Evolutionary conservation across 1,140 invertebrate species (phyloP), one percentile per base, ranked within the genome.

Genomic region (Conus betulinus): DNA sequence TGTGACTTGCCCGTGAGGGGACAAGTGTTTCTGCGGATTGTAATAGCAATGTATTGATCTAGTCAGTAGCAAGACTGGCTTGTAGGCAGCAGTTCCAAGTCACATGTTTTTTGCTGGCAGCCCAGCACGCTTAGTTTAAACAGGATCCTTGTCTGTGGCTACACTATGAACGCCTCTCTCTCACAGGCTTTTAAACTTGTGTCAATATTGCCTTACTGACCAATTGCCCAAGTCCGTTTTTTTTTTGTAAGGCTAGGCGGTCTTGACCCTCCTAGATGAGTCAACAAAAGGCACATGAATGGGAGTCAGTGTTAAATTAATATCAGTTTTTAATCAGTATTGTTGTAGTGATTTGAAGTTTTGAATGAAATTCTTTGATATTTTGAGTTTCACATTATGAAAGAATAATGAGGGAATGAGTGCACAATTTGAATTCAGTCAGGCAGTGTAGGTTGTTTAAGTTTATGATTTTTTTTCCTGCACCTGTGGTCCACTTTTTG

Each of bases 181-280:
- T n/a, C 67, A 71, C 67, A 11, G n/a, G 11, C 76, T 78, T 78
- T 81, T 23, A 81, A 53, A 81, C 27, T 52, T 81, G 27, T 53
- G 79, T 81, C 79, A 81, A 81, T 81, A 81, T 81, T 81, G 51
- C 53, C 51, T 27, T 51, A 39, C 8, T 53, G 79, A 81, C 79
- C 79, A 53, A 81, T 8, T 81, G 51, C 76, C 4, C 67, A 52
- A 81, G 79, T 81, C 79, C 55, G 6, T 81, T 10, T 23, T 71
- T 71, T 63, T 63, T 63, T 11, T 63, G 60, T 71, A n/a, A 71
- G 20, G 67, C 67, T 17, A 6, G 20, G 67, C 67, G 7, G 67
- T 71, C 20, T 23, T 71, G 67, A 23, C 67, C 67, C 67, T 71
- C 11, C 39, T 39, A 39, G 39, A 39, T 39, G 15, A 71, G 20